These are phyloP conservation scores for Tipula confusa DNA, from an alignment of 2,888 invertebrate species.

Conservation along the genomic window DNA sequence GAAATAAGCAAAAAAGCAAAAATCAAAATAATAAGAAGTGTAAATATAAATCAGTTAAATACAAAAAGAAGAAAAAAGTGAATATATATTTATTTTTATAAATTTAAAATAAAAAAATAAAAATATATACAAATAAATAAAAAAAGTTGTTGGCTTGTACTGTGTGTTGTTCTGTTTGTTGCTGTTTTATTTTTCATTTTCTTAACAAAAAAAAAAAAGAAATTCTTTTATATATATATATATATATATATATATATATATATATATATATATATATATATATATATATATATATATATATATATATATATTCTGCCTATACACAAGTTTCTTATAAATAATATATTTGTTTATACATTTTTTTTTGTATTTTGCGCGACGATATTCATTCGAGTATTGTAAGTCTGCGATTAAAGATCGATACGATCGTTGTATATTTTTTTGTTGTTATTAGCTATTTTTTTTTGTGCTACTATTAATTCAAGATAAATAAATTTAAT, in stretches of 20 bases:
- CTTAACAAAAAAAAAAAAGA: constrained; percentile 26
- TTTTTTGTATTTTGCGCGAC: constrained; percentile 27
- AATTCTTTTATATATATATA: neutral
- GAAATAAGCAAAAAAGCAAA: neutral
- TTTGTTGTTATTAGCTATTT: neutral
- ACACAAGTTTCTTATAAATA: constrained; percentile 9
- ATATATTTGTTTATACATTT: neutral
- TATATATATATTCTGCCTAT: neutral
- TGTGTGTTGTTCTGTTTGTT: neutral
- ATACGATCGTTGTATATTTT: constrained; percentile 14
- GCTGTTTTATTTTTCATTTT: neutral
- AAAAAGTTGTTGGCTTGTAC: neutral
- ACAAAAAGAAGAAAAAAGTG: no score
- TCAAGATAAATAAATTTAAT: neutral
- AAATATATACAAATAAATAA: constrained; percentile 27
- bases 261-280: neutral
- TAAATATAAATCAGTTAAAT: constrained; percentile 29
- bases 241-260: neutral
- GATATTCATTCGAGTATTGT: constrained; percentile 34
- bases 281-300: neutral
- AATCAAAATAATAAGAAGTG: constrained; percentile 13
- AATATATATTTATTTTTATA: constrained; percentile 26
- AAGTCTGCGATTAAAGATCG: constrained; percentile 33
- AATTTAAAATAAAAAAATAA: neutral
- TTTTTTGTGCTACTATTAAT: neutral